These are phyloP conservation scores for Chloropsis hardwickii DNA, from an alignment of 2,113 vertebrate species.

Conservation along the genomic window DNA sequence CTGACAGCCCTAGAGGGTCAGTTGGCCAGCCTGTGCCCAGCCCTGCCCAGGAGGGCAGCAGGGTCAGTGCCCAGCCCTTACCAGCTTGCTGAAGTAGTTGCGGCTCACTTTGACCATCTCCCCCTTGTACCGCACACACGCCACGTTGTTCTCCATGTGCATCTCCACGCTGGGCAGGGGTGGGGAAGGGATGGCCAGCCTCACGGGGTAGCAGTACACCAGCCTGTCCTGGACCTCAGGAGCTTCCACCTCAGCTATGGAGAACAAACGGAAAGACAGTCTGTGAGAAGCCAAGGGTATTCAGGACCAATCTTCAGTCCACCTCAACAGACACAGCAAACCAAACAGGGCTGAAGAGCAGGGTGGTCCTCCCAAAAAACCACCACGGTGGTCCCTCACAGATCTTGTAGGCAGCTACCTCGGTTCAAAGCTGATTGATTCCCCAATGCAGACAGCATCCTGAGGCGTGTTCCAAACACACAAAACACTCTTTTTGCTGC, in stretches of 20 bases:
- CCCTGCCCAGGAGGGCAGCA: not conserved
- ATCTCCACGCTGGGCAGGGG: slow-evolving; percentile 88
- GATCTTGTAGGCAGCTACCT: not conserved
- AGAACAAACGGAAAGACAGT: not conserved
- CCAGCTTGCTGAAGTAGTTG: slow-evolving; percentile 96
- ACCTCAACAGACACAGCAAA: not conserved
- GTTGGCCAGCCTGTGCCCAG: not conserved
- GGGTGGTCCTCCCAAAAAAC: not conserved
- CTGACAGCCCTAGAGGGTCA: not conserved
- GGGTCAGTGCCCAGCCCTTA: slow-evolving; percentile 36
- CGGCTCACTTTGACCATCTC: slow-evolving; percentile 97
- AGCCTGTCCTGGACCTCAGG: slow-evolving; percentile 81
- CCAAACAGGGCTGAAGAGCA: not conserved
- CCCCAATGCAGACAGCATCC: not conserved
- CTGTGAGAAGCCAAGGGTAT: not conserved
- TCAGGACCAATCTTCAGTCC: not conserved
- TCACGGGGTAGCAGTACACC: slow-evolving; percentile 91
- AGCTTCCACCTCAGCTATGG: slow-evolving; percentile 71
- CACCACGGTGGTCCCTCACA: not conserved
- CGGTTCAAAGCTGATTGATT: not conserved
- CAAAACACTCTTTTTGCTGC: not conserved
- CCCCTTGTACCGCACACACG: slow-evolving; percentile 91
- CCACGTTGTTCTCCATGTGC: slow-evolving; percentile 91
- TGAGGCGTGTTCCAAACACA: rapidly evolving
- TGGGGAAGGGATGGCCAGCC: slow-evolving; percentile 81